Evolutionary conservation across 2,113 vertebrate species (phyloP), one percentile per base, ranked within the genome.

Genomic region (Plestiodon gilberti): DNA sequence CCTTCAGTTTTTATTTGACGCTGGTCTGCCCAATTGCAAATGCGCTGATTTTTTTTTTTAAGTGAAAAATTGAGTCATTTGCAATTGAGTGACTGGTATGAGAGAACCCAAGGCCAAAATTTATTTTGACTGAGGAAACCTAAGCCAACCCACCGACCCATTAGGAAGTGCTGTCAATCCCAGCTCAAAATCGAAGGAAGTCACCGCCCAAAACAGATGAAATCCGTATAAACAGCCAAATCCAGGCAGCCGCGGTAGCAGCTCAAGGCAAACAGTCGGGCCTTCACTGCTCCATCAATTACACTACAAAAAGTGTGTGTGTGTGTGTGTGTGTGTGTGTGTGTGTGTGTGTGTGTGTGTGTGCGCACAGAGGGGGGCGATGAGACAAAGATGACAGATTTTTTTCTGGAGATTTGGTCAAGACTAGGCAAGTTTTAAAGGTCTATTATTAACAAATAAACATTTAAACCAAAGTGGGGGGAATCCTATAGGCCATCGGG

Each of bases 401-500:
- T 97, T 96, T 95, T 96, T 96, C 89, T 91, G 92, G 94, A 96
- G 96, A 93, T 94, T 95, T 93, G 97, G 97, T 97, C 97, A 97
- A 94, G 94, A 87, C 94, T 94, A 93, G 95, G 95, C 94, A n/a
- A n/a, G 96, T 95, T 97, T 96, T 95, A 96, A 97, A 97, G 94
- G 95, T 71, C 92, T 96, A 96, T 95, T 96, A 97, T 97, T 96
- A 97, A 97, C 96, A 97, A 97, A 97, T 97, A 97, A 97, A 97
- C 97, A 97, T 96, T 97, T 96, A 96, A 95, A 94, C 92, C 93
- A 94, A 94, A 93, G 94, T 89, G 77, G 84, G 61, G 74, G 82
- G 96, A 95, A 95, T 93, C 92, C 94, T 95, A 96, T 96, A 95
- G 95, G 96, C 94, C 97, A 96, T 95, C 87, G 69, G 96, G 96